Evolutionary conservation across 1,140 invertebrate genomes (phyloP), one percentile per base, ranked within the genome.

Genomic region (Phenacoccus solenopsis): DNA sequence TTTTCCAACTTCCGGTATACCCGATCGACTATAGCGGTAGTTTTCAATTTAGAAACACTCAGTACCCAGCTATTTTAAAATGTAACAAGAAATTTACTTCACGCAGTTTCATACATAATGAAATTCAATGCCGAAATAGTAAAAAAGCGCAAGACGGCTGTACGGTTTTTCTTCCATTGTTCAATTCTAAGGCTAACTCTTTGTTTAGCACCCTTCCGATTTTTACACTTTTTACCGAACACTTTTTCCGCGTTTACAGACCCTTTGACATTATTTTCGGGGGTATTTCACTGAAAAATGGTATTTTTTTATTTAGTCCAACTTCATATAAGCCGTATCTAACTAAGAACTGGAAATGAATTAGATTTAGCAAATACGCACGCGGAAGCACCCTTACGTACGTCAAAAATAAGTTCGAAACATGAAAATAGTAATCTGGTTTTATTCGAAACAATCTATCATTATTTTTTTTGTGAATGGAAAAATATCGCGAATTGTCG

Each of bases 201-300:
- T 64, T 64, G 59, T 64, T 64, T 64, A 24, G 59, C 59, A 64
- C 59, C 59, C 59, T 64, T 64, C 59, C 59, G 59, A 64, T 64
- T 64, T 64, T 64, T 64, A 64, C 59, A 59, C 56, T 64, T 22
- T 64, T 64, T 64, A 27, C 59, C 20, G 59, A 64, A 64, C 59
- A 64, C 59, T 64, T 64, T 64, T 64, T 64, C 59, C 59, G 59
- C 59, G 25, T 64, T 64, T 64, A 64, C 59, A 5, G 4, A 25
- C 59, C 59, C 59, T 64, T 64, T 24, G 59, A 64, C 59, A 64
- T 64, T 24, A 64, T 64, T 64, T 64, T 64, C 10, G 22, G 16
- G 59, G 59, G 59, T 64, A 64, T 64, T 64, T 64, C 59, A 4
- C 59, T 64, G 59, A 64, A 64, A 64, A 64, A 24, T 64, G 21